phyloP scores from a whole-genome alignment of 1,140 invertebrate genomes.

The Lordiphosa collinella region DNA sequence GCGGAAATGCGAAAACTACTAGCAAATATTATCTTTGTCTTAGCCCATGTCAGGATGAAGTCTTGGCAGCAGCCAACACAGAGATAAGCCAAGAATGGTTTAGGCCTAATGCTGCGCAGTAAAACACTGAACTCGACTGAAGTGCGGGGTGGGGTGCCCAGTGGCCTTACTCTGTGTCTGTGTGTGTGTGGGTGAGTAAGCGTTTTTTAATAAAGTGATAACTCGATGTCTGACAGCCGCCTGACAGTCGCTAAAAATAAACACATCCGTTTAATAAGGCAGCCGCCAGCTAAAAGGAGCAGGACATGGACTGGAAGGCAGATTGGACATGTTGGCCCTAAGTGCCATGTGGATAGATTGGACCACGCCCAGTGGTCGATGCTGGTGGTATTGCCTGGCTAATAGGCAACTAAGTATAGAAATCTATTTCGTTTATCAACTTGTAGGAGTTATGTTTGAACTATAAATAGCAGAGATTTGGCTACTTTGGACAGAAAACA shows the following conservation, averaged over 20 bases:
- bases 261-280: conserved; percentile 54
- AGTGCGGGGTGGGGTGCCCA: too few relatives aligned
- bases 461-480: too few relatives aligned
- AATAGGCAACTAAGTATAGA: neutral
- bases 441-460: too few relatives aligned
- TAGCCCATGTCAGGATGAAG: conserved; percentile 32
- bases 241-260: conserved; percentile 64
- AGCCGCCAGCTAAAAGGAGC: conserved; percentile 19
- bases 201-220: conserved; percentile 73
- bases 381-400: too few relatives aligned
- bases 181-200: conserved; percentile 52
- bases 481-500: too few relatives aligned
- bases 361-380: neutral
- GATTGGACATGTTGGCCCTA: neutral
- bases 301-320: conserved; percentile 4
- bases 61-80: conserved; percentile 42
- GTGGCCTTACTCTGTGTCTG: too few relatives aligned
- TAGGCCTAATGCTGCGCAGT: conserved; percentile 12
- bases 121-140: neutral
- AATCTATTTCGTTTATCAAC: neutral
- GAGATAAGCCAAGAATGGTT: conserved; percentile 61
- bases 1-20: conserved; percentile 70
- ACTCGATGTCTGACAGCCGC: conserved; percentile 60
- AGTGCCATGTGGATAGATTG: neutral
- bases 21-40: conserved; percentile 65